Base-by-base conservation (phyloP, 2,797 vertebrate species). In the Sebastes matsubarae region DNA sequence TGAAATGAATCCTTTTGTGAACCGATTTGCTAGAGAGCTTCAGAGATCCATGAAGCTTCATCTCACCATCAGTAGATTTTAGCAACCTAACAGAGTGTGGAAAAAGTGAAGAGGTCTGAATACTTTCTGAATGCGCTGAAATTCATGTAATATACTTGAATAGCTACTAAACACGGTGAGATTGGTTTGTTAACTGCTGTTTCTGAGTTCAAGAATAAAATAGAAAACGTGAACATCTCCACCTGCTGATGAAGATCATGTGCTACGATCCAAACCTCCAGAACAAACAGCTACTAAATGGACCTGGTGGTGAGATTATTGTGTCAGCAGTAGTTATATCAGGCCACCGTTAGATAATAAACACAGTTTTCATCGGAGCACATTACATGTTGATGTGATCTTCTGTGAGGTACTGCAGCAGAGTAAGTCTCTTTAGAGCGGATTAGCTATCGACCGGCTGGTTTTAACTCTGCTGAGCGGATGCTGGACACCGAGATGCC, bases 381-480 rank as follows among this genome's bases (percentile, higher is more conserved):
- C 8, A 12, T 65, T 12, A 18, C 30, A 34, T 66, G 3, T 50
- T 50, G 20, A 68, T 27, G 2, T 50, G 63, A 27, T 54, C 3
- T 60, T 24, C 14, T 0, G 70, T 14, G 52, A n/a, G 24, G 8
- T 38, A 30, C 72, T 81, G 67, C 27, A 22, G 72, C 57, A 52
- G 65, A 5, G 4, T 66, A 27, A 70, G 64, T 57, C 59, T 72
- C 70, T 83, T 69, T 27, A 36, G 67, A 74, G 68, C 10, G 54
- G 85, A 88, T 91, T 85, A 88, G 24, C 59, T 30, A 55, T 29
- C 4, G n/a, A 72, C 65, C 4, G 67, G 29, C 58, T 12, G 52
- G 1, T 65, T 85, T 87, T 80, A 86, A 82, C 59, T 78, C 68
- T 0, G 12, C 64, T 58, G 27, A 65, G 54, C 2, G 20, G 64